A percentile compares a stretch with the other conserved stretches of the same genome.
phyloP scores from a whole-genome alignment of 2,888 invertebrate species.

The Deroplatys truncata region DNA sequence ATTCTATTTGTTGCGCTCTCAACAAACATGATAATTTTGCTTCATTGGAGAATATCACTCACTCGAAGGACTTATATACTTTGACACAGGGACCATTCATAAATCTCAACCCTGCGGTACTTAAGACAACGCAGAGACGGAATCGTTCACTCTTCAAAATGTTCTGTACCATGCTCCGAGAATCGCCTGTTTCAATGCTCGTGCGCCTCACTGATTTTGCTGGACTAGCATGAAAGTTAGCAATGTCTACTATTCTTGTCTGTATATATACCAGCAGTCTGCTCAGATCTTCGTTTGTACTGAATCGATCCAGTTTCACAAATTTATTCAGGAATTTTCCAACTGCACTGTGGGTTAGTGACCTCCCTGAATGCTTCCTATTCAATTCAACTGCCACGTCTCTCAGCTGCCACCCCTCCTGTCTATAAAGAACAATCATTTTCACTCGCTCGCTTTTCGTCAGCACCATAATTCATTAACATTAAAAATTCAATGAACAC shows the following conservation, averaged over 20 bases:
- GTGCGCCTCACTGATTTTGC: neutral
- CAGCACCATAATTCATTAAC: too few relatives aligned
- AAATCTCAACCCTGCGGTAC: too few relatives aligned
- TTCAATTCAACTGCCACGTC: neutral
- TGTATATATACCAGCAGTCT: neutral
- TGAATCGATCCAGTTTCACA: neutral
- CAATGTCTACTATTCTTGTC: neutral
- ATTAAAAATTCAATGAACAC: too few relatives aligned
- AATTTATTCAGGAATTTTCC: neutral
- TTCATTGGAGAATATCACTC: neutral
- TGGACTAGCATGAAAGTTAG: neutral
- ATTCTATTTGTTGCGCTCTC: too few relatives aligned
- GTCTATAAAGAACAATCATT: too few relatives aligned
- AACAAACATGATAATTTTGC: neutral
- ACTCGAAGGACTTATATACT: neutral
- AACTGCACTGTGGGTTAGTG: neutral
- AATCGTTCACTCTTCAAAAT: neutral
- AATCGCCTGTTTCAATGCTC: neutral
- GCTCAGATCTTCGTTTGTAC: neutral
- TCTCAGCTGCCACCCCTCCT: too few relatives aligned
- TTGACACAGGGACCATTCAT: neutral
- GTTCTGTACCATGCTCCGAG: too few relatives aligned
- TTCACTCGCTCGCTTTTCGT: too few relatives aligned
- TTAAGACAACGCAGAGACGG: neutral
- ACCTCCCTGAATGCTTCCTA: neutral